Evolutionary conservation across 2,888 invertebrate genomes (phyloP).

Genomic region (Papilio demoleus): DNA sequence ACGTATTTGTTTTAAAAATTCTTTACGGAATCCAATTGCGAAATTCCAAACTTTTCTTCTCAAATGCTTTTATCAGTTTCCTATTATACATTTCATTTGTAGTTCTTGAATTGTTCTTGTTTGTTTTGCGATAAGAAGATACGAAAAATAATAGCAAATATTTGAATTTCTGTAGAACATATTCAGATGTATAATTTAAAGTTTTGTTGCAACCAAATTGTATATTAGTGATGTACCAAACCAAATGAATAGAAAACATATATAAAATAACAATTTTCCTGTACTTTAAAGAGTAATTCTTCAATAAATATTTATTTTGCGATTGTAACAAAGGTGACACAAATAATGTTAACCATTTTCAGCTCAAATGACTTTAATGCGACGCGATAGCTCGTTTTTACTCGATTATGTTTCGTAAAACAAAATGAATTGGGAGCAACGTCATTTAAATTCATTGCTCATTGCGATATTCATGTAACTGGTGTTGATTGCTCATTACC

Average conservation of each 20-base stretch:
- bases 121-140: conserved; percentile 29
- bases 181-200: neutral
- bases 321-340: neutral
- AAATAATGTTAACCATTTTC: conserved; percentile 12
- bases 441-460: conserved; percentile 40
- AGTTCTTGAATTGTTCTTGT: conserved; percentile 40
- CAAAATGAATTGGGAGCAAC: conserved; percentile 30
- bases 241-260: too few species aligned
- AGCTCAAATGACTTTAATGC: conserved; percentile 8
- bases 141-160: conserved; percentile 28
- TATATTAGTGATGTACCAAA: too few species aligned
- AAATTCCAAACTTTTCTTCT: conserved; percentile 31
- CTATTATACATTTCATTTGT: conserved; percentile 40
- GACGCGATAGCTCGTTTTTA: conserved; percentile 7
- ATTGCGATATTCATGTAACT: conserved; percentile 36
- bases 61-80: conserved; percentile 39
- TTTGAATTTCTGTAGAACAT: neutral
- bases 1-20: conserved; percentile 35
- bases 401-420: conserved; percentile 13
- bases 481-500: conserved; percentile 30
- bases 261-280: too few species aligned
- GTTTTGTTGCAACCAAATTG: conserved; percentile 6
- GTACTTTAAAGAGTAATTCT: too few species aligned
- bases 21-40: conserved; percentile 32
- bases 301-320: neutral